phyloP scores from a whole-genome alignment of 1,140 invertebrate species.

The Drosophila tristis region DNA sequence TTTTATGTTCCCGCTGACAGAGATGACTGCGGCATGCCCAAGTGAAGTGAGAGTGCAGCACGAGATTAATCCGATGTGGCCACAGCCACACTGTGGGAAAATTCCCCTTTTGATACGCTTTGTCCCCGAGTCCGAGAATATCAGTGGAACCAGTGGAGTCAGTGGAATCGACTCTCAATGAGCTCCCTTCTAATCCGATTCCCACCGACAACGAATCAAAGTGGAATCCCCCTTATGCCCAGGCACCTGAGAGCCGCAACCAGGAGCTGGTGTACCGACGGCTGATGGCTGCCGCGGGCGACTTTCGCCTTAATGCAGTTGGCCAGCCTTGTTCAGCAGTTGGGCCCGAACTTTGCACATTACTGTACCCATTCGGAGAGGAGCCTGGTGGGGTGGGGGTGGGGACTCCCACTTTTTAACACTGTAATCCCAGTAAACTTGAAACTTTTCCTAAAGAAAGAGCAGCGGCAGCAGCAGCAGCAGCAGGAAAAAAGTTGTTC shows the following conservation, averaged over 20 bases:
- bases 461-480: constrained; percentile 1
- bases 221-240: constrained; percentile 16
- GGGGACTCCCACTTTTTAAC: constrained; percentile 45
- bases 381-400: neutral
- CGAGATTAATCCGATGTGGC: constrained; percentile 30
- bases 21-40: constrained; percentile 43
- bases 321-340: constrained; percentile 27
- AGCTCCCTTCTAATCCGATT: constrained; percentile 42
- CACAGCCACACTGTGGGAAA: too few species aligned
- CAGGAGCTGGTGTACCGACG: too few species aligned
- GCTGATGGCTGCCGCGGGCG: constrained; percentile 2
- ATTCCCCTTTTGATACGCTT: neutral
- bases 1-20: constrained; percentile 19
- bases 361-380: constrained; percentile 30
- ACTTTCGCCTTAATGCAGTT: constrained; percentile 25
- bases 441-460: constrained; percentile 58
- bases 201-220: constrained; percentile 40
- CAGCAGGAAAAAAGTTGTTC: constrained; percentile 63
- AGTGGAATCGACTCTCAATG: neutral
- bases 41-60: constrained; percentile 24
- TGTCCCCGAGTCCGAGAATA: constrained; percentile 1
- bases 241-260: too few species aligned
- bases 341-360: constrained; percentile 42
- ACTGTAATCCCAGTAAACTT: constrained; percentile 73
- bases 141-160: too few species aligned